Percentiles rank a stretch among this genome's conserved stretches.
phyloP scores from a whole-genome alignment of 2,888 invertebrate species.

The Drosophila fungiperda region DNA sequence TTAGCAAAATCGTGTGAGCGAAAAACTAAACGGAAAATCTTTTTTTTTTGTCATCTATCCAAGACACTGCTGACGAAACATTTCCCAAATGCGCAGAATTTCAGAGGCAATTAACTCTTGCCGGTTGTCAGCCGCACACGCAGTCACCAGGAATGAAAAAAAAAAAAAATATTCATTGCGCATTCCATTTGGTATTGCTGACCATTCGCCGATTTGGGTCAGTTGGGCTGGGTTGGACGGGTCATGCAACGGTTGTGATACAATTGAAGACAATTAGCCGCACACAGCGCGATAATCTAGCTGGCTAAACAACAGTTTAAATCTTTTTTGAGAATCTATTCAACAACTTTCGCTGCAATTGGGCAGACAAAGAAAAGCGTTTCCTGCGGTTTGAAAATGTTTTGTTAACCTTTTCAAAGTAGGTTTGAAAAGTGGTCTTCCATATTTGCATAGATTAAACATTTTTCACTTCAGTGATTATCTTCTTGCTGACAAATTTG shows the following conservation, averaged over 20 bases:
- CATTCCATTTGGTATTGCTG: constrained; percentile 55
- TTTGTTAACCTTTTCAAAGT: constrained; percentile 12
- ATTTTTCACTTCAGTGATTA: constrained; percentile 25
- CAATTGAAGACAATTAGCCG: constrained; percentile 76
- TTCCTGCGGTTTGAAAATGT: constrained; percentile 6
- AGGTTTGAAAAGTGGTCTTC: not conserved
- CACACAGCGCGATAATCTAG: constrained; percentile 42
- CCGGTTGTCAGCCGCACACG: constrained; percentile 57
- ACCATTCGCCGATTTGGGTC: constrained; percentile 67
- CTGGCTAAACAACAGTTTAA: constrained; percentile 40
- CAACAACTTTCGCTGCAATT: constrained; percentile 51
- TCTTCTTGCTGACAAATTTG: constrained; percentile 62
- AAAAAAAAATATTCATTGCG: constrained; percentile 59
- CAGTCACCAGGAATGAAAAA: constrained; percentile 28
- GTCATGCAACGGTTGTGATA: constrained; percentile 79
- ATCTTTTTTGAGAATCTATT: constrained; percentile 33
- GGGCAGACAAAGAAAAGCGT: constrained; percentile 24
- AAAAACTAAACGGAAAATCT: constrained; percentile 46
- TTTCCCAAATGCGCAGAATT: constrained; percentile 73
- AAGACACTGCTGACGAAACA: constrained; percentile 51
- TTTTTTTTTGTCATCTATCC: constrained; percentile 52
- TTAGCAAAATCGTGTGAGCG: constrained; percentile 59
- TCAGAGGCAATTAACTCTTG: constrained; percentile 70
- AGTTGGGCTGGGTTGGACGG: constrained; percentile 48
- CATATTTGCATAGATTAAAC: constrained; percentile 49